phyloP scores from a whole-genome alignment of 2,888 invertebrate genomes.

The Napeogenes inachia region DNA sequence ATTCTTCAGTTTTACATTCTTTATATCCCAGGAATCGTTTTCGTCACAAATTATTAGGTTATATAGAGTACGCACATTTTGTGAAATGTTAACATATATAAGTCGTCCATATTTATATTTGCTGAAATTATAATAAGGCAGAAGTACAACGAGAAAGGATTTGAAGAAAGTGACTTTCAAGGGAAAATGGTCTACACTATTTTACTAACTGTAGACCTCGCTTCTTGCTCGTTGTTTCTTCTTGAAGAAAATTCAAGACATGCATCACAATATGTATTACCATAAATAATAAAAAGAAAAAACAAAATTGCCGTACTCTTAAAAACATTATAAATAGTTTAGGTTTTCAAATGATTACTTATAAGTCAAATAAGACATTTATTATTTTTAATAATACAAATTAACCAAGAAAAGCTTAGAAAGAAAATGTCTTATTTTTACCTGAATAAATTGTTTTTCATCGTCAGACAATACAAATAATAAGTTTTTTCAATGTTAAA shows the following conservation, averaged over 20 bases:
- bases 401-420: too few relatives aligned
- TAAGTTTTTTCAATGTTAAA: too few relatives aligned
- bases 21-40: too few relatives aligned
- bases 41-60: too few relatives aligned
- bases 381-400: neutral
- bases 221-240: neutral
- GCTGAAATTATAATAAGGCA: neutral
- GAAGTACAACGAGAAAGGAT: neutral
- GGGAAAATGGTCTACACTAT: neutral
- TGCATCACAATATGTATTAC: slow-evolving; percentile 16
- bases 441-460: too few relatives aligned
- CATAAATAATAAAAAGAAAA: slow-evolving; percentile 10
- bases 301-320: slow-evolving; percentile 69
- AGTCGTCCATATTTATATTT: neutral
- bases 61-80: too few relatives aligned
- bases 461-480: too few relatives aligned
- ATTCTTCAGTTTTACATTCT: too few relatives aligned
- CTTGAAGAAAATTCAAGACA: slow-evolving; percentile 9
- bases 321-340: neutral
- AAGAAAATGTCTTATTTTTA: too few relatives aligned
- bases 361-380: neutral
- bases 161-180: too few relatives aligned
- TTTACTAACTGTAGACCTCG: neutral
- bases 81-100: too few relatives aligned
- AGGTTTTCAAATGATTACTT: neutral